phyloP scores from a whole-genome alignment of 2,113 vertebrate species.

The Labeo catla region DNA sequence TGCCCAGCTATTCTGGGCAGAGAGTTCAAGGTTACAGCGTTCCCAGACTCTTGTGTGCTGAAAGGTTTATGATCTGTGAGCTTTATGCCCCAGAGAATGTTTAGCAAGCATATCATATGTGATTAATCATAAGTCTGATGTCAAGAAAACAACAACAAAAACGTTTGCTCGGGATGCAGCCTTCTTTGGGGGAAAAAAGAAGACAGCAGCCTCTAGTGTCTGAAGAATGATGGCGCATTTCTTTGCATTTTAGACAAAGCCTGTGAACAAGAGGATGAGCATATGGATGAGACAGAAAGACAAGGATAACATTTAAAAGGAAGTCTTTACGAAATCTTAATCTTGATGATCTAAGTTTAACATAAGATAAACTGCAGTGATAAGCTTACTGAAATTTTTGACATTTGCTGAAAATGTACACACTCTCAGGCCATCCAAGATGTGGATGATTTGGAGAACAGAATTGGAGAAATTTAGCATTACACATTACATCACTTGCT shows the following conservation, averaged over 20 bases:
- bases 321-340: not conserved
- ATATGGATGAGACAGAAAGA: not conserved
- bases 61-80: slow-evolving; percentile 46
- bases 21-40: slow-evolving; percentile 33
- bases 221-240: not conserved
- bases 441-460: no score
- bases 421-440: no score
- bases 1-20: slow-evolving; percentile 22
- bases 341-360: not conserved
- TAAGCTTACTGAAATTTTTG: not conserved
- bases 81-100: slow-evolving; percentile 25
- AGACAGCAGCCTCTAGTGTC: slow-evolving; percentile 69
- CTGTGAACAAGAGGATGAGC: not conserved
- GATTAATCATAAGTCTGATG: slow-evolving; percentile 27
- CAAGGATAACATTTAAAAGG: not conserved
- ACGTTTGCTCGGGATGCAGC: not conserved
- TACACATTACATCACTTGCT: no score
- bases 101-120: slow-evolving; percentile 18
- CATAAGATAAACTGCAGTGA: not conserved
- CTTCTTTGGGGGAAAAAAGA: slow-evolving; percentile 30
- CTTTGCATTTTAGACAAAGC: not conserved
- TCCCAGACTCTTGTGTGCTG: slow-evolving; percentile 36
- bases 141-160: not conserved
- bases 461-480: no score
- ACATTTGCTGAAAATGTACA: no score